Conservation (phyloP, 2,888 invertebrate genomes). For the Drosophila austrosaltans region DNA sequence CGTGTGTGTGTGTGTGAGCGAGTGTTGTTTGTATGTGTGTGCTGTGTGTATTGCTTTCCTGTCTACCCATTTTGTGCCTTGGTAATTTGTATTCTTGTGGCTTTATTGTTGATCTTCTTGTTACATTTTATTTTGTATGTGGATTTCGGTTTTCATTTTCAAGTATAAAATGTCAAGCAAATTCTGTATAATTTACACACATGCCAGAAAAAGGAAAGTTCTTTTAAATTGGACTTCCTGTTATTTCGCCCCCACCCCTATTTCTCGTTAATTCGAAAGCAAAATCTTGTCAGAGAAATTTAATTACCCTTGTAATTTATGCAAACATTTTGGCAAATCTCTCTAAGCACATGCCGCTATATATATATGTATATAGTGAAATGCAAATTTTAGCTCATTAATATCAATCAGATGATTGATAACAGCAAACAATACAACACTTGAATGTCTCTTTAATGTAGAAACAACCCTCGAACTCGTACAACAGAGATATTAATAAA, state of each 20-base stretch:
- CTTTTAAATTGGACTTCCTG: constrained; percentile 19
- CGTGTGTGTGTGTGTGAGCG: constrained; percentile 17
- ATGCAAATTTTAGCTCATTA: constrained; percentile 82
- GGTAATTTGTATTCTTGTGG: constrained; percentile 81
- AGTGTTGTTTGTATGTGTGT: constrained; percentile 14
- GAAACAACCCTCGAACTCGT: constrained; percentile 32
- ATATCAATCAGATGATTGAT: constrained; percentile 82
- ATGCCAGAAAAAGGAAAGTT: constrained; percentile 10
- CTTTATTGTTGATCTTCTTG: constrained; percentile 76
- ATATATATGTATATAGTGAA: constrained; percentile 51
- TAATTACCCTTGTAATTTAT: constrained; percentile 72
- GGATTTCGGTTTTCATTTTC: constrained; percentile 10
- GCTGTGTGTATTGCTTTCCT: constrained; percentile 30
- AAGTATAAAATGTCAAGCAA: constrained; percentile 44
- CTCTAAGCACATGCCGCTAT: constrained; percentile 41
- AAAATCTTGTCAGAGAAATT: constrained; percentile 48
- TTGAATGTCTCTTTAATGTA: constrained; percentile 32
- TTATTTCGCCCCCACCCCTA: background rate
- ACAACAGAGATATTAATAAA: constrained; percentile 71
- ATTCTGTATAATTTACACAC: constrained; percentile 46
- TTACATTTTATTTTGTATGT: constrained; percentile 40
- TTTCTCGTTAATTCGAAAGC: constrained; percentile 32
- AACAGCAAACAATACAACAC: constrained; percentile 31
- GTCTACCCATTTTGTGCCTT: constrained; percentile 64
- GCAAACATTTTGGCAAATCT: constrained; percentile 60